Percentiles rank a stretch among this genome's conserved stretches.
Conservation (phyloP, 2,797 vertebrate genomes). For the Tiaroga cobitis region DNA sequence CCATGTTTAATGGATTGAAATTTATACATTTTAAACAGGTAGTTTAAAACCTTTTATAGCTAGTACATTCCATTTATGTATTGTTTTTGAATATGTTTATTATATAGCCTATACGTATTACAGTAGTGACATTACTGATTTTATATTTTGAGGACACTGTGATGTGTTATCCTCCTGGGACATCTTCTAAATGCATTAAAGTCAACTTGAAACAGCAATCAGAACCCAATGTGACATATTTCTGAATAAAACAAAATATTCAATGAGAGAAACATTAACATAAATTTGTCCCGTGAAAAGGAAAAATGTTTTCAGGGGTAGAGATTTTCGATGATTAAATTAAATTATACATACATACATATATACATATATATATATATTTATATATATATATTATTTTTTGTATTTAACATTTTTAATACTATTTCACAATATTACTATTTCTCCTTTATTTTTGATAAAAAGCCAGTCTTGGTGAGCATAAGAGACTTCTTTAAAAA, state of each 20-base stretch:
- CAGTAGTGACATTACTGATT: neutral
- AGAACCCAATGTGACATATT: neutral
- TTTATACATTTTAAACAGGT: neutral
- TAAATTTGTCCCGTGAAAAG: neutral
- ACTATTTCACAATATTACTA: neutral
- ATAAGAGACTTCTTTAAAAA: neutral
- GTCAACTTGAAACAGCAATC: neutral
- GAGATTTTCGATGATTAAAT: neutral
- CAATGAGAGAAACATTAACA: neutral
- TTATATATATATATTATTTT: too few relatives aligned
- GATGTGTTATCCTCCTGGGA: neutral
- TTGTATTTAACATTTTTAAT: too few relatives aligned
- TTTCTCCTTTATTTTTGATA: neutral
- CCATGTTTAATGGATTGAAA: conserved; percentile 1
- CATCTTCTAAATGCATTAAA: neutral
- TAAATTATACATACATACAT: neutral
- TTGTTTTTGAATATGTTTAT: neutral
- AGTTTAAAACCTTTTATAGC: neutral
- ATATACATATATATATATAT: too few relatives aligned
- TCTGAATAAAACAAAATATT: neutral
- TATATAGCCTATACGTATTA: neutral
- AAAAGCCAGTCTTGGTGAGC: neutral
- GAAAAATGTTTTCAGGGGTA: neutral
- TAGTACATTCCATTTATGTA: neutral
- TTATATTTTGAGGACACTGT: neutral